Evolutionary conservation across 2,797 vertebrate species (phyloP), one percentile per base, ranked within the genome.

Genomic region (Poeciliopsis paucimaculata): DNA sequence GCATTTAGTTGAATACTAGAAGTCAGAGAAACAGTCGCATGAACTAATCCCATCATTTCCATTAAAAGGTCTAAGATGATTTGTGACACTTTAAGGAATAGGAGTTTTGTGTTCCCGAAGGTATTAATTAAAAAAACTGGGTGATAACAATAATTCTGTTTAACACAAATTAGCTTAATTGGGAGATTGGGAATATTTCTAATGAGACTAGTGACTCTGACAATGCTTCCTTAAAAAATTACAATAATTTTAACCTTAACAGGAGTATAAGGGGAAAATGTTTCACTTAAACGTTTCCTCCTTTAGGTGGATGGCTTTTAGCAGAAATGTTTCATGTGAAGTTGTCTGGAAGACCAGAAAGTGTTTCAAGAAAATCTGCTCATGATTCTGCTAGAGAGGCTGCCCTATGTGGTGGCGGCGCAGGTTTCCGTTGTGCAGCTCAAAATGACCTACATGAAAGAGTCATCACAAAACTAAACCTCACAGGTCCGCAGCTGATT

Each of bases 371-470:
- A 71, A 28, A 34, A 26, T 28, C 15, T n/a, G 53, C 39, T 46
- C 15, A 23, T 16, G 1, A 39, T 7, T 34, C 11, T 23, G 28
- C 18, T n/a, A 13, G 47, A 51, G 26, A 36, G 9, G 47, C 68
- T 5, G 9, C 41, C 12, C 68, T 28, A 12, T 36, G 16, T 23
- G 23, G 15, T 20, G n/a, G 28, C 23, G 31, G 28, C 23, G 46
- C 71, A 31, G 13, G 26, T 72, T 18, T 72, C 15, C 16, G 1
- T n/a, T 13, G 39, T 6, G 23, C 28, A 47, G 71, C 71, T 46
- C 15, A 72, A 72, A 72, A 47, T 72, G 71, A 72, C 71, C 43
- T 72, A 46, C 45, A 34, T 49, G 71, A 16, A 72, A 20, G 16
- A 72, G 71, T 72, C 71, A 31, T 47, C 45, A 72, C 16, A 18